phyloP scores from a whole-genome alignment of 2,113 vertebrate genomes.

The Poicephalus gulielmi region DNA sequence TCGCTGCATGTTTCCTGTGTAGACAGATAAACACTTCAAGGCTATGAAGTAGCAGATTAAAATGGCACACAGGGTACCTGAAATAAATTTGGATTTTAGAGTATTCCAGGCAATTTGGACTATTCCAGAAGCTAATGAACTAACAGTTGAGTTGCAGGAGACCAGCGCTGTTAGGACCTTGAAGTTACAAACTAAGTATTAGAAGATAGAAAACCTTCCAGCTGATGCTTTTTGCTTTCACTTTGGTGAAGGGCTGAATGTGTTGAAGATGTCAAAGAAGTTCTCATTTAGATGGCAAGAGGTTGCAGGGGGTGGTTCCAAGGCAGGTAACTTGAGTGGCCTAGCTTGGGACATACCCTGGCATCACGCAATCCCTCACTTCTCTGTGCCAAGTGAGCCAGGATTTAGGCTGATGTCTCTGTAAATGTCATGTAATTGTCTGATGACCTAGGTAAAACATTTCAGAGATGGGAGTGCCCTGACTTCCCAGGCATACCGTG shows the following conservation, averaged over 20 bases:
- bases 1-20: neutral
- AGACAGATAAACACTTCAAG: neutral
- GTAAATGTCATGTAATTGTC: neutral
- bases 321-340: neutral
- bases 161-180: neutral
- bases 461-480: constrained; percentile 7
- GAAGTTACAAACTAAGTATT: neutral
- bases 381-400: neutral
- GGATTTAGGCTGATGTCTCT: neutral
- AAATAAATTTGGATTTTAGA: neutral
- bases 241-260: neutral
- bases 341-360: neutral
- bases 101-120: neutral
- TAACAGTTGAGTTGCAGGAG: neutral
- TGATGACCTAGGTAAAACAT: constrained; percentile 4
- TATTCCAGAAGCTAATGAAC: neutral
- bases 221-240: neutral
- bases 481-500: neutral
- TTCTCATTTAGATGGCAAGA: neutral
- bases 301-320: rapidly evolving
- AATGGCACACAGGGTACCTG: neutral
- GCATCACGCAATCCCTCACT: neutral
- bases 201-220: neutral
- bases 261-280: neutral
- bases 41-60: neutral